Percentiles rank a stretch among this genome's conserved stretches.
These are phyloP conservation scores for Enteromius argenteus DNA, from an alignment of 2,797 vertebrate species.

Conservation along the genomic window DNA sequence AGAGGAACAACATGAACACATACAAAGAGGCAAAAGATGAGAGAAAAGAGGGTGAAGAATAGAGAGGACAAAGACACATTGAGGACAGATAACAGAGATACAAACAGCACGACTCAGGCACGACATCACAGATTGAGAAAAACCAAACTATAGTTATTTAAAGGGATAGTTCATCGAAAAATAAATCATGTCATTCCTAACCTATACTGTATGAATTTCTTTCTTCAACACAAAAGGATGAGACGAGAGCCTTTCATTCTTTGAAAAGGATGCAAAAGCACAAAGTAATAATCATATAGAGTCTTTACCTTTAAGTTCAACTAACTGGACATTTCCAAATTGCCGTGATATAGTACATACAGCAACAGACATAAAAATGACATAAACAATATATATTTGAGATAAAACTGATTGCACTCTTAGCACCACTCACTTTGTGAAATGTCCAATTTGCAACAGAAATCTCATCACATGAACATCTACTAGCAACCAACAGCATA, in stretches of 20 bases:
- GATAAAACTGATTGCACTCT: not conserved
- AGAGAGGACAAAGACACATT: slow-evolving; percentile 46
- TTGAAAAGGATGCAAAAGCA: not conserved
- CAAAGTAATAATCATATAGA: not conserved
- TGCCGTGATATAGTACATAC: not conserved
- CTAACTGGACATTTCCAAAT: not conserved
- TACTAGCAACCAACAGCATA: not conserved
- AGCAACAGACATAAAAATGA: not conserved
- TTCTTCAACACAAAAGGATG: not conserved
- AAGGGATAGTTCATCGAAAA: not conserved
- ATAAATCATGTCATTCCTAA: not conserved
- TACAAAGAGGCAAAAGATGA: slow-evolving; percentile 41
- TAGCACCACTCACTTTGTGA: not conserved
- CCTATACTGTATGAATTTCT: not conserved
- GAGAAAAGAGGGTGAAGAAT: slow-evolving; percentile 13
- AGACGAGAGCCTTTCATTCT: not conserved
- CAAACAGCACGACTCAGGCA: not conserved
- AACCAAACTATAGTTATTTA: not conserved
- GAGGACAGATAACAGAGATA: slow-evolving; percentile 33
- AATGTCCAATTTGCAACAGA: not conserved
- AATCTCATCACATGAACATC: not conserved
- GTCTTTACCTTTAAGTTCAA: not conserved
- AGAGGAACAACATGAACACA: slow-evolving; percentile 31
- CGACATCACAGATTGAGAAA: not conserved
- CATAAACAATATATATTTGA: not conserved